Conservation (phyloP, 2,113 vertebrate species). For the Thinocorus orbignyianus region DNA sequence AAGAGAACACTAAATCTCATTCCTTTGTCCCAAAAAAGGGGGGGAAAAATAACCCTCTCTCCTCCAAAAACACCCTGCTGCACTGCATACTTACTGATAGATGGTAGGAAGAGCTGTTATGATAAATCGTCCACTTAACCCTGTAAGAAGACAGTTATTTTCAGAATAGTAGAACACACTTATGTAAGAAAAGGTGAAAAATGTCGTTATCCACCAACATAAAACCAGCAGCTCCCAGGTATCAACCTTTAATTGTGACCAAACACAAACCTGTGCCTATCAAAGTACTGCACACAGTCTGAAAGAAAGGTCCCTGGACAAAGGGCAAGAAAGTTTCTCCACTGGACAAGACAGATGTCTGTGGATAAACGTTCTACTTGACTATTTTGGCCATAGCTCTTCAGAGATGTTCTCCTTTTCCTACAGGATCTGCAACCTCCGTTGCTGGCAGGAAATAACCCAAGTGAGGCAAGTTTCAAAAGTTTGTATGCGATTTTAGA, state of each 20-base stretch:
- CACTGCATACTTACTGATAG: conserved; percentile 89
- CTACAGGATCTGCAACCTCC: not conserved
- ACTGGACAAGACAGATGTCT: rapidly evolving
- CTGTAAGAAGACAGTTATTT: conserved; percentile 70
- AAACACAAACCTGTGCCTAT: not conserved
- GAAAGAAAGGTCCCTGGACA: not conserved
- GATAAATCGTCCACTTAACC: conserved; percentile 92
- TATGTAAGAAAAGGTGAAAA: rapidly evolving
- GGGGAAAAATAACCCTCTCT: rapidly evolving
- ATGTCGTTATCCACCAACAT: not conserved
- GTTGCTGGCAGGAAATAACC: not conserved
- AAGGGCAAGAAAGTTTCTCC: rapidly evolving
- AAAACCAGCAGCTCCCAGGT: not conserved
- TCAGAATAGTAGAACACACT: not conserved
- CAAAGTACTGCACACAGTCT: not conserved
- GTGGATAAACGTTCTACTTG: rapidly evolving
- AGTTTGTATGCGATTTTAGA: not conserved
- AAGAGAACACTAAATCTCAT: not conserved
- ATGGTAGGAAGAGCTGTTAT: conserved; percentile 97
- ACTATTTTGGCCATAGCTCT: not conserved
- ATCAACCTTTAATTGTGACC: rapidly evolving
- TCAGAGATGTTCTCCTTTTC: not conserved
- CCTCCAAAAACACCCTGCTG: not conserved
- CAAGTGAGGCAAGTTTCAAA: not conserved
- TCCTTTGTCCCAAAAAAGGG: not conserved